Percentiles rank a stretch among this genome's conserved stretches.
Evolutionary conservation across 2,113 vertebrate genomes (phyloP).

Genomic region (Scatophagus argus): DNA sequence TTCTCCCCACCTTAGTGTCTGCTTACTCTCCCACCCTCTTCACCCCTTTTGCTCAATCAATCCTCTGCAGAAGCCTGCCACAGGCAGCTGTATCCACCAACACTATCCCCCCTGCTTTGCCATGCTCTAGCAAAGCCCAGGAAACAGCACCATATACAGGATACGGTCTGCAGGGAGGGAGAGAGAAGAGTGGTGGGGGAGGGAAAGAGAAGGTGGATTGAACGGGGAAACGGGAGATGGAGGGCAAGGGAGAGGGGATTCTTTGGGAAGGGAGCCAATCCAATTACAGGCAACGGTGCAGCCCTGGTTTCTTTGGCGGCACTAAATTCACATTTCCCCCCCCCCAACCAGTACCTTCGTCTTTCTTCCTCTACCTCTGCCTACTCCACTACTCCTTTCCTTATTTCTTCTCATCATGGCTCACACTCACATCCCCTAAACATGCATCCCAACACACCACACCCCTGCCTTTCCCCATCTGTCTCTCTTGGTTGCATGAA

Average conservation of each 20-base stretch:
- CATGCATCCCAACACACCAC: background rate
- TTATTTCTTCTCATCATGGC: conserved; percentile 46
- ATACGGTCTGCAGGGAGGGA: conserved; percentile 71
- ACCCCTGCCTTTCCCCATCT: conserved; percentile 19
- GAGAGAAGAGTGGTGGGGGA: conserved; percentile 23
- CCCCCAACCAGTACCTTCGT: conserved; percentile 50
- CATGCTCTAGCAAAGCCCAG: conserved; percentile 75
- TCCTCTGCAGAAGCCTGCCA: conserved; percentile 59
- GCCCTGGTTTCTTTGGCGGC: conserved; percentile 79
- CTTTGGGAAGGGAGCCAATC: conserved; percentile 88
- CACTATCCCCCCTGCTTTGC: conserved; percentile 59
- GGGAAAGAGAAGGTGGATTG: conserved; percentile 49
- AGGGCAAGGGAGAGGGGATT: conserved; percentile 70
- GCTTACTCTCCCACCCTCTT: conserved; percentile 57
- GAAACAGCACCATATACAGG: conserved; percentile 80
- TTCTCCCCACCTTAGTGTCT: conserved; percentile 43
- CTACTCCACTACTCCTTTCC: conserved; percentile 27
- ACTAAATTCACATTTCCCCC: conserved; percentile 84
- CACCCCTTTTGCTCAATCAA: conserved; percentile 68
- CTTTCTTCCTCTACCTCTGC: conserved; percentile 38
- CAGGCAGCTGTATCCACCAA: conserved; percentile 45
- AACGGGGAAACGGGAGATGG: conserved; percentile 63
- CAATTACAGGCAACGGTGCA: conserved; percentile 86
- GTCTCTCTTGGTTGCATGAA: conserved; percentile 34
- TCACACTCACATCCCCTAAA: conserved; percentile 8